Evolutionary conservation across 2,113 vertebrate genomes (phyloP).

Genomic region (Alouatta palliata): DNA sequence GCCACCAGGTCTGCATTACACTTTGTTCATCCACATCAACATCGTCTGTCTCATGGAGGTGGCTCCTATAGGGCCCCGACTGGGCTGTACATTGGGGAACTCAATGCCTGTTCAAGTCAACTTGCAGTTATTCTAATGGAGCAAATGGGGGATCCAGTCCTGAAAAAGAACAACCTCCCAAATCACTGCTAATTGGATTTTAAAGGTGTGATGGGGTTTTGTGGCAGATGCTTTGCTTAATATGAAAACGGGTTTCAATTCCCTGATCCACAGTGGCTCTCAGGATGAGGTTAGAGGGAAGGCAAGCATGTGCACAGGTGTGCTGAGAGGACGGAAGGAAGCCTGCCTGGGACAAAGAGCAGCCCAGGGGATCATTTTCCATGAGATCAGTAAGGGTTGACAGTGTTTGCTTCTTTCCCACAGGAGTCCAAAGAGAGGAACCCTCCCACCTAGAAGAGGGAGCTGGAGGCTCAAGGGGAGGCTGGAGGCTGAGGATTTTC

Average conservation of each 20-base stretch:
- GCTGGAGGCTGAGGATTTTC: neutral
- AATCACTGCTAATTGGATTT: neutral
- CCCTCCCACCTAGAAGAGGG: neutral
- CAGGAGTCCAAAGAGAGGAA: neutral
- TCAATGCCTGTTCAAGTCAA: neutral
- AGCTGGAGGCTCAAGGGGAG: neutral
- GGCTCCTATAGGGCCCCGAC: neutral
- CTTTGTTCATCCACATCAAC: neutral
- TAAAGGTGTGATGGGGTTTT: neutral
- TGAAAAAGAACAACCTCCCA: neutral
- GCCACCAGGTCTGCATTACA: neutral
- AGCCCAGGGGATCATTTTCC: neutral
- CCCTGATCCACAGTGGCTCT: neutral
- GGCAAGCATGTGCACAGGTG: neutral
- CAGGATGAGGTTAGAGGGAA: neutral
- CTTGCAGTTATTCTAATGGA: neutral
- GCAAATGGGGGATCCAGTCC: neutral
- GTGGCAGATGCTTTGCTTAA: neutral
- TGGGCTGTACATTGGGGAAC: neutral
- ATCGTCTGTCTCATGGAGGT: neutral
- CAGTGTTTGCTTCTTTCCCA: neutral
- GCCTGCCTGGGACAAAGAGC: fast-evolving
- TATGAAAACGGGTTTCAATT: neutral
- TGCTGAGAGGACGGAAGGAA: neutral
- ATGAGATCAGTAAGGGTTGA: fast-evolving